These are phyloP conservation scores for Lottia gigantea DNA, from an alignment of 2,888 invertebrate genomes.

Conservation along the genomic window DNA sequence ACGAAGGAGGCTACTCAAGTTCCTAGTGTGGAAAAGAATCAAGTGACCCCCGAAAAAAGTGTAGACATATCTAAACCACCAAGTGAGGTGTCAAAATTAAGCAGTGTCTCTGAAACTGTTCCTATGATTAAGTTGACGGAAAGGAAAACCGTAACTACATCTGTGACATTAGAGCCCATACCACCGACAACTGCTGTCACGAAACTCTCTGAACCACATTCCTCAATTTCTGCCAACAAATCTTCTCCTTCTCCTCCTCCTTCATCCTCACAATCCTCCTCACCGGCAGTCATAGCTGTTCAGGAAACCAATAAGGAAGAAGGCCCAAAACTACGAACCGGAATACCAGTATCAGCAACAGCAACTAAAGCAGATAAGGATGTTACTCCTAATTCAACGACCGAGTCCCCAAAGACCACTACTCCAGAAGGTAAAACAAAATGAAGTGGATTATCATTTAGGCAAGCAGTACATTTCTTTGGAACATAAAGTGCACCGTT, in stretches of 20 bases:
- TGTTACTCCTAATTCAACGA: too few relatives aligned
- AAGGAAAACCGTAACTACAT: background rate
- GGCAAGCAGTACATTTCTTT: too few relatives aligned
- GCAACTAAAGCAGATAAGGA: too few relatives aligned
- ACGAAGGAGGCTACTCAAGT: background rate
- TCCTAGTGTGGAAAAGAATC: background rate
- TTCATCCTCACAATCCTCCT: conserved; percentile 3
- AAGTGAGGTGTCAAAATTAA: background rate
- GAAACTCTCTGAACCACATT: background rate
- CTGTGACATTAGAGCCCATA: background rate
- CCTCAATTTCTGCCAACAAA: conserved; percentile 11
- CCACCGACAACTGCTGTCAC: background rate
- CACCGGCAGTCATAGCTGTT: conserved; percentile 8
- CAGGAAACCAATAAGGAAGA: conserved; percentile 14
- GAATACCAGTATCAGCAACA: background rate
- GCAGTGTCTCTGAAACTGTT: background rate
- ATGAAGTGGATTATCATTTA: too few relatives aligned
- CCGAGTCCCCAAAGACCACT: too few relatives aligned
- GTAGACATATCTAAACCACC: conserved; percentile 1
- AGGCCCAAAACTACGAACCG: background rate
- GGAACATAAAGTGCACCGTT: too few relatives aligned
- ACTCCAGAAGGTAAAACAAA: too few relatives aligned
- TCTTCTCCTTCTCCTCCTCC: conserved; percentile 16
- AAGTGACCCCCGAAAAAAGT: background rate
- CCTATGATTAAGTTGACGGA: background rate